Percentiles rank a stretch among this genome's conserved stretches.
Evolutionary conservation across 2,113 vertebrate genomes (phyloP).

Genomic region (Nothobranchius kuhntae): DNA sequence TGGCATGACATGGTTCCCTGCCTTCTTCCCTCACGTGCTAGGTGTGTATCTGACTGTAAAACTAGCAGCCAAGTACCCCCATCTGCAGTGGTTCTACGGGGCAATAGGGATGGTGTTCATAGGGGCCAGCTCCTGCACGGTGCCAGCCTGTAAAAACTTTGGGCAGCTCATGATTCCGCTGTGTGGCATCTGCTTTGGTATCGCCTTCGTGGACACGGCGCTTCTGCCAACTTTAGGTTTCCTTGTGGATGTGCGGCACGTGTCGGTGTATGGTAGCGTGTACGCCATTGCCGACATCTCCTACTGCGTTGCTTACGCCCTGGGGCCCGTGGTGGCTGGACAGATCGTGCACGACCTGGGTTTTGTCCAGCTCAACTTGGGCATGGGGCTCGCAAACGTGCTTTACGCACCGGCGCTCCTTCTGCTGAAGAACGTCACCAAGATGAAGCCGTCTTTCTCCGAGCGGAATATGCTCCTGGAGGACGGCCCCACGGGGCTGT

Average conservation of each 20-base stretch:
- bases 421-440: constrained; percentile 87
- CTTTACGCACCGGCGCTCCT: constrained; percentile 94
- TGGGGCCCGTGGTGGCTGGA: constrained; percentile 92
- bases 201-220: constrained; percentile 95
- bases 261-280: constrained; percentile 95
- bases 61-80: constrained; percentile 88
- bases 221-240: constrained; percentile 94
- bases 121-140: constrained; percentile 91
- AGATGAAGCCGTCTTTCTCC: constrained; percentile 91
- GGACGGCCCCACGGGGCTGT: constrained; percentile 91
- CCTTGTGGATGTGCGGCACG: constrained; percentile 93
- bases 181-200: constrained; percentile 97
- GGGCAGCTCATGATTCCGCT: constrained; percentile 89
- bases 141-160: constrained; percentile 93
- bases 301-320: constrained; percentile 92
- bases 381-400: constrained; percentile 95
- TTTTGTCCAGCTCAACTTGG: constrained; percentile 92
- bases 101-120: constrained; percentile 95
- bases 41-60: constrained; percentile 93
- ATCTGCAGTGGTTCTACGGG: constrained; percentile 97
- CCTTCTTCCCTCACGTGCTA: constrained; percentile 94
- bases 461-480: constrained; percentile 96
- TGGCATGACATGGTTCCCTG: constrained; percentile 94
- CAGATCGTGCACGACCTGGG: constrained; percentile 94
- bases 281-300: constrained; percentile 99